Base-by-base conservation (phyloP, 2,888 invertebrate genomes). In the Papilio demoleus region DNA sequence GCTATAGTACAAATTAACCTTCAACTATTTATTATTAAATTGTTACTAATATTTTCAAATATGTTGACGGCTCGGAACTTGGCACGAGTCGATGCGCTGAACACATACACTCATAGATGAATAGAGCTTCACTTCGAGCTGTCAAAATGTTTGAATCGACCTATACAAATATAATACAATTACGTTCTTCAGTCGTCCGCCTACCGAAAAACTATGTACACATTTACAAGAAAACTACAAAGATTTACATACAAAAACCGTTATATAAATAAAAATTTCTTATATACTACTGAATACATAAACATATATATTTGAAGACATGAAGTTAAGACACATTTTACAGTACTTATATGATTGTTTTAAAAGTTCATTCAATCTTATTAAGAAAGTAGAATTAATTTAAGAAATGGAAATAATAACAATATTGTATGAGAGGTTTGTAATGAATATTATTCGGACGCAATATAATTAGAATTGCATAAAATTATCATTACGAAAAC, bases 121-220 rank as follows among this genome's bases (percentile, higher is more conserved):
- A 17, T 1, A 14, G n/a, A n/a, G 40, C 40, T n/a, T 6, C n/a
- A n/a, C 40, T 6, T n/a, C 14, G 40, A 40, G 40, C 40, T n/a
- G 40, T n/a, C 40, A 40, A 40, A 40, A 40, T n/a, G n/a, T n/a
- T 40, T 40, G 40, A n/a, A 40, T n/a, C 40, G 40, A n/a, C 40
- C 40, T 40, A 86, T 86, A 45, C 86, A 19, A 47, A 22, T 47
- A 45, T 45, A 22, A 86, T 84, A 81, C 77, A 79, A 79, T 80
- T 82, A 83, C 60, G 59, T 77, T 76, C 73, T 75, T 88, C 87
- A 88, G 88, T 88, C 89, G 77, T 80, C 81, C 79, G 73, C 69
- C 76, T 76, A 77, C 76, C 74, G 77, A 79, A 78, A 78, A 73
- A 77, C 75, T 81, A 81, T 82, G 76, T 80, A 81, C 80, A 83